These are phyloP conservation scores for Lordiphosa fenestrarum DNA, from an alignment of 2,888 invertebrate species.

Conservation along the genomic window DNA sequence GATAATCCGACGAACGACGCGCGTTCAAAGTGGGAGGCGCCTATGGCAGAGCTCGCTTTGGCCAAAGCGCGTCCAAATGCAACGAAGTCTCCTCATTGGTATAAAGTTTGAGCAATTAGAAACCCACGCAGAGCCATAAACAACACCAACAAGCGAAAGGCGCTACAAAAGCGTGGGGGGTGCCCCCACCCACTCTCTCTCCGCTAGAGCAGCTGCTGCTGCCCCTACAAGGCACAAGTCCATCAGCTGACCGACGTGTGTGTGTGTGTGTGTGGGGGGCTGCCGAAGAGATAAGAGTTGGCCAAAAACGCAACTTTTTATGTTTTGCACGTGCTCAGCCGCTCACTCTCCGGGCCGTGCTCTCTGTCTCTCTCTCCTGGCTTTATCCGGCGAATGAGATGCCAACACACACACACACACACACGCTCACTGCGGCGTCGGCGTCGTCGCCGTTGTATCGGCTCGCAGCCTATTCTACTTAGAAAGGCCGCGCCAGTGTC, in stretches of 20 bases:
- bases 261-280: slow-evolving; percentile 9
- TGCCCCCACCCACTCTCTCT: slow-evolving; percentile 12
- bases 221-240: slow-evolving; percentile 6
- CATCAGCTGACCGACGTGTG: slow-evolving; percentile 41
- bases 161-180: slow-evolving; percentile 39
- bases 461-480: slow-evolving; percentile 69
- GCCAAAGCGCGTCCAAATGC: slow-evolving; percentile 66
- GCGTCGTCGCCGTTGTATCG: slow-evolving; percentile 21
- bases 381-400: slow-evolving; percentile 74
- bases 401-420: slow-evolving; percentile 41
- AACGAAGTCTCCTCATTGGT: slow-evolving; percentile 74
- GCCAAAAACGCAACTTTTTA: slow-evolving; percentile 34
- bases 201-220: slow-evolving; percentile 17
- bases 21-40: slow-evolving; percentile 76
- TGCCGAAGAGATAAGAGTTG: slow-evolving; percentile 26
- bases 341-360: slow-evolving; percentile 19
- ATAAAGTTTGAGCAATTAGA: slow-evolving; percentile 78
- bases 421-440: slow-evolving; percentile 29
- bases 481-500: slow-evolving; percentile 77
- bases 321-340: slow-evolving; percentile 73
- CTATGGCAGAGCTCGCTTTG: slow-evolving; percentile 65
- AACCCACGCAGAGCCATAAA: slow-evolving; percentile 78
- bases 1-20: slow-evolving; percentile 41
- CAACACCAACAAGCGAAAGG: slow-evolving; percentile 53
- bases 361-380: slow-evolving; percentile 27